Base-by-base conservation (phyloP, 2,888 invertebrate genomes). In the Clunio marinus region DNA sequence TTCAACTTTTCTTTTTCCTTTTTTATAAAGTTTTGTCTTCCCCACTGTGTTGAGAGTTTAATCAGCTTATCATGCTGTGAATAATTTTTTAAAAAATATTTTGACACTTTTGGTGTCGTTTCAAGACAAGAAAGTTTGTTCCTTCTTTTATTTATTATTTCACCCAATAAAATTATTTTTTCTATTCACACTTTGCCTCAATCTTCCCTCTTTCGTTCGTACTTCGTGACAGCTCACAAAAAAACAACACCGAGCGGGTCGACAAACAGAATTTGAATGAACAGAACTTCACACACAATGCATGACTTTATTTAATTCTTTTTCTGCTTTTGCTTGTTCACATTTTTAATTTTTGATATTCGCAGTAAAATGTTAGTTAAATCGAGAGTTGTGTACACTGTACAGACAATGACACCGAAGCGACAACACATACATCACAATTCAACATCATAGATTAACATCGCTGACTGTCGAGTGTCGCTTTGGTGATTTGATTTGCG, bases 251-350 rank as follows among this genome's bases (percentile, higher is more conserved):
- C 55, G 45, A 55, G 55, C 66, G 22, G 55, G 46, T 66, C 66
- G 55, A 35, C 66, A 51, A 46, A 51, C 28, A 32, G 35, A 24
- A 28, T 66, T 45, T 55, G 55, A 66, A 66, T 66, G 66, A 66
- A 22, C 66, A 66, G 66, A 66, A 51, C 25, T 27, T 66, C 55
- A 66, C 28, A 55, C 55, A 66, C 28, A 55, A 35, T 66, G 51
- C 28, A 66, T 66, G 66, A 66, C 55, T 66, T 66, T 66, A 66
- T 66, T 66, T 66, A 66, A 66, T 66, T 66, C 66, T 66, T 66
- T n/a, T 37, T 17, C 41, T 3, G 2, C 10, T 41, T n/a, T 51
- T n/a, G n/a, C n/a, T n/a, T 51, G 24, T 51, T 13, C 4, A 51
- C 57, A 57, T n/a, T n/a, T n/a, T n/a, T n/a, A n/a, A n/a, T n/a